A percentile compares a stretch with the other conserved stretches of the same genome.
phyloP scores from a whole-genome alignment of 2,888 invertebrate genomes.

The Plagodis dolabraria region DNA sequence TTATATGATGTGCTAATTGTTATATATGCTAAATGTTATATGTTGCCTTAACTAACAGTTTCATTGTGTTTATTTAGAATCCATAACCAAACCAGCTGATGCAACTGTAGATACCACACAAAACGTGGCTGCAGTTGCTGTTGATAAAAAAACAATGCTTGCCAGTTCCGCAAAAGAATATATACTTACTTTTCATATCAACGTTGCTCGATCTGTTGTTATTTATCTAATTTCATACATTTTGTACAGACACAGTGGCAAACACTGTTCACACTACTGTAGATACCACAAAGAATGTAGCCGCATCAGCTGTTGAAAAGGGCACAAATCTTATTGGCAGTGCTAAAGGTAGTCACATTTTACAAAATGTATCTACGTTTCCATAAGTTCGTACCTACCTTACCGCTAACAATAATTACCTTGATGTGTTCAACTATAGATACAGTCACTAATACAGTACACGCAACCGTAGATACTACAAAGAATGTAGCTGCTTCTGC shows the following conservation, averaged over 20 bases:
- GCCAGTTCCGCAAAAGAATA: background rate
- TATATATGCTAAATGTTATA: no score
- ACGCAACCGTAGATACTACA: slow-evolving; percentile 57
- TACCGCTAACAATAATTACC: background rate
- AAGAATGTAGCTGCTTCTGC: slow-evolving; percentile 57
- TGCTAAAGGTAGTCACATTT: slow-evolving; percentile 49
- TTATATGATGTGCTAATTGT: background rate
- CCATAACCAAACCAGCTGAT: no score
- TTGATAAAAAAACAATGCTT: background rate
- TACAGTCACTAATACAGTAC: slow-evolving; percentile 53
- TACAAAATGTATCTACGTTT: slow-evolving; percentile 11
- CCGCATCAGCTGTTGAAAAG: slow-evolving; percentile 55
- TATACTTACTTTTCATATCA: background rate
- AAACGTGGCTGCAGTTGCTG: background rate
- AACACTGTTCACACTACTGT: slow-evolving; percentile 53
- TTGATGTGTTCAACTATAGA: slow-evolving; percentile 43
- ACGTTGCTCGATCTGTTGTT: background rate
- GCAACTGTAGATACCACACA: background rate
- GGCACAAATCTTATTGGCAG: slow-evolving; percentile 53
- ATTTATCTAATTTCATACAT: background rate
- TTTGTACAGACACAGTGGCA: slow-evolving; percentile 50
- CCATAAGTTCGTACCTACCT: no score
- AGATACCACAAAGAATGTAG: slow-evolving; percentile 58
- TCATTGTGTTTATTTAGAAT: no score
- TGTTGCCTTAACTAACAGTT: no score